Evolutionary conservation across 2,113 vertebrate genomes (phyloP).

Genomic region (Amazona guildingii): DNA sequence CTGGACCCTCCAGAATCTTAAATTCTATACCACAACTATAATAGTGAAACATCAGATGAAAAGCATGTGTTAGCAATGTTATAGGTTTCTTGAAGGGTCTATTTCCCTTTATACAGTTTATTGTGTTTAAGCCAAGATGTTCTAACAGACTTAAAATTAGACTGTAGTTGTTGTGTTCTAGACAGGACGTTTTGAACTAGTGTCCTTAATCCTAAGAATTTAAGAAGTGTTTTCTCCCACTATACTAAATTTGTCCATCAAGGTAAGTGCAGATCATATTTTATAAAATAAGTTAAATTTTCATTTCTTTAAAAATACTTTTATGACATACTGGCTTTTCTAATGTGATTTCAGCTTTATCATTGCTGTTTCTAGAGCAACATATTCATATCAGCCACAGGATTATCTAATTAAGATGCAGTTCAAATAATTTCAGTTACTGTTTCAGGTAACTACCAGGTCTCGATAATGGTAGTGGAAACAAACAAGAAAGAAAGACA

Average conservation of each 20-base stretch:
- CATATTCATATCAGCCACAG: not conserved
- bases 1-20: not conserved
- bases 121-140: not conserved
- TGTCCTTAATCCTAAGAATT: not conserved
- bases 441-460: not conserved
- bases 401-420: not conserved
- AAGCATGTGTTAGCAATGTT: not conserved
- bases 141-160: not conserved
- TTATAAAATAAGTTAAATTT: not conserved
- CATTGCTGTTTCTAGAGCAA: not conserved
- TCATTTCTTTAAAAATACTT: not conserved
- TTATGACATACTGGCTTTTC: not conserved
- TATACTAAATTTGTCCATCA: not conserved
- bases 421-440: not conserved
- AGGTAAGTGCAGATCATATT: not conserved
- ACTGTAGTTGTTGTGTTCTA: not conserved
- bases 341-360: not conserved
- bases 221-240: not conserved
- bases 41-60: not conserved
- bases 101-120: not conserved
- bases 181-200: not conserved
- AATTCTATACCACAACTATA: not conserved
- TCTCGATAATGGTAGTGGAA: not conserved
- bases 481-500: not conserved
- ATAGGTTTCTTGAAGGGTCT: not conserved